phyloP scores from a whole-genome alignment of 2,888 invertebrate genomes.

The Sphaerophoria taeniata region DNA sequence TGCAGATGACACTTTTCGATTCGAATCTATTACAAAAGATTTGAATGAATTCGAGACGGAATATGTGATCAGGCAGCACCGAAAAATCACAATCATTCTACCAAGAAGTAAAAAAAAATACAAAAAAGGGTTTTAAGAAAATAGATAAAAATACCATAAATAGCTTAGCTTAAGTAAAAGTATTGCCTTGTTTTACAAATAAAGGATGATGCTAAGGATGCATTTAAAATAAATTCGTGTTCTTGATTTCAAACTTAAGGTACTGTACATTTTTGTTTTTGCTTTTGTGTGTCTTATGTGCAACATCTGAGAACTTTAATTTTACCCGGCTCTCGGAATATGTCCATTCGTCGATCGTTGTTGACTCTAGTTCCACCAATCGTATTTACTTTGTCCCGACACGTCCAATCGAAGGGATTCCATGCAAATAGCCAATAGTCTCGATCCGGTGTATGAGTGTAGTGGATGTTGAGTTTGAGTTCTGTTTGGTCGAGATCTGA shows the following conservation, averaged over 20 bases:
- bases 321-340: conserved; percentile 83
- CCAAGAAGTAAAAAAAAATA: neutral
- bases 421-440: conserved; percentile 91
- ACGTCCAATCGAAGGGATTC: conserved; percentile 90
- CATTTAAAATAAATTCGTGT: conserved; percentile 7
- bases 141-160: conserved; percentile 36
- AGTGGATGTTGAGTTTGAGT: conserved; percentile 89
- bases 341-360: conserved; percentile 83
- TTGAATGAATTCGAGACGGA: too few species aligned
- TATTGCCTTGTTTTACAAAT: conserved; percentile 38
- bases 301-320: conserved; percentile 81
- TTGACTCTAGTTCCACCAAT: conserved; percentile 82
- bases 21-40: too few species aligned
- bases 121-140: neutral
- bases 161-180: conserved; percentile 11
- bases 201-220: conserved; percentile 72
- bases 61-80: too few species aligned
- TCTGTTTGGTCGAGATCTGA: conserved; percentile 91
- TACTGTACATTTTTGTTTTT: conserved; percentile 77
- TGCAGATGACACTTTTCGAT: too few species aligned
- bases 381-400: conserved; percentile 83
- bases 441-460: conserved; percentile 85
- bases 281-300: conserved; percentile 77
- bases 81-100: too few species aligned
- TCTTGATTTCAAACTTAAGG: conserved; percentile 14